phyloP scores from a whole-genome alignment of 2,113 vertebrate species.

The Turnix velox region DNA sequence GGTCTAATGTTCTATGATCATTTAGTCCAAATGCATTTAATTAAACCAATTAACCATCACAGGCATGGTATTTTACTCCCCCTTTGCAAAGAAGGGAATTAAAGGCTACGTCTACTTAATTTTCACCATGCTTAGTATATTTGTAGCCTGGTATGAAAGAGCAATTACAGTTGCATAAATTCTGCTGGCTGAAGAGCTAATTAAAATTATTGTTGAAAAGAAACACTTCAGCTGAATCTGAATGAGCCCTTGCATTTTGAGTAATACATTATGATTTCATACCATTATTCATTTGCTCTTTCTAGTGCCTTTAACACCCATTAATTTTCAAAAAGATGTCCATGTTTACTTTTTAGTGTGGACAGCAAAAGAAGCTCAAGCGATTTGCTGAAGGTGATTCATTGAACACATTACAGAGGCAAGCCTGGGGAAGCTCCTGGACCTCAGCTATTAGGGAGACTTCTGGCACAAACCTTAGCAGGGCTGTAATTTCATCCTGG shows the following conservation, averaged over 20 bases:
- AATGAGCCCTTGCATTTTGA: neutral
- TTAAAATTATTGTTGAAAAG: slow-evolving; percentile 14
- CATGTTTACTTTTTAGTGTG: neutral
- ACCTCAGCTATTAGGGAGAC: neutral
- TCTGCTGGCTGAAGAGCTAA: neutral
- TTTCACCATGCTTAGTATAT: neutral
- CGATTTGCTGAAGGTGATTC: neutral
- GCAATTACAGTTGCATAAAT: neutral
- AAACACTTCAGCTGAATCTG: neutral
- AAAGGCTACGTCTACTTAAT: neutral
- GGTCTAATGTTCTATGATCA: neutral
- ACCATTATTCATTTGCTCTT: neutral
- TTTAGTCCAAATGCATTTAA: neutral
- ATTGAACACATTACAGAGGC: neutral
- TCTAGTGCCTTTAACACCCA: neutral
- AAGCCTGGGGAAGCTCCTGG: neutral
- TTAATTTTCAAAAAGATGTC: neutral
- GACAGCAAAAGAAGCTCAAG: neutral
- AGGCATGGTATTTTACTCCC: neutral
- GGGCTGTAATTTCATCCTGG: neutral
- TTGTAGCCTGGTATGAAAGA: neutral
- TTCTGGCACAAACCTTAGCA: neutral
- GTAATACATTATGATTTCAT: neutral
- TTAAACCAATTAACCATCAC: neutral
- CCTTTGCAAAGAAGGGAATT: neutral